Conservation (phyloP, 2,888 invertebrate genomes). For the Cryptus viduatorius region DNA sequence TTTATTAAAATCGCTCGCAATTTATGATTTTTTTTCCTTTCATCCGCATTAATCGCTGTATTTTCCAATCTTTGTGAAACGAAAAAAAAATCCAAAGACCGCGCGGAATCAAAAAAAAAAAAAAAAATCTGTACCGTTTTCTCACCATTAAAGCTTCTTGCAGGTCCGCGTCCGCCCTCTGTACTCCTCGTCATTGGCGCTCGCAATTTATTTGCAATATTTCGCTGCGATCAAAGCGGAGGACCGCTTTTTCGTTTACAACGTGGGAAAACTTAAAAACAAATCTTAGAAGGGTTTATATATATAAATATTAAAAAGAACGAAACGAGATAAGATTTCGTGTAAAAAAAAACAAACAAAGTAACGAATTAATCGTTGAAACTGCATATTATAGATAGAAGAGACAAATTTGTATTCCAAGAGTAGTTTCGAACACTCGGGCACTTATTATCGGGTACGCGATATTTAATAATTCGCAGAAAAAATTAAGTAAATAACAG, state of each 20-base stretch:
- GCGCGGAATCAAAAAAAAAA: background rate
- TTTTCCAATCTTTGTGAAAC: background rate
- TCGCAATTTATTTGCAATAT: constrained; percentile 55
- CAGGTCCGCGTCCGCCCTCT: constrained; percentile 80
- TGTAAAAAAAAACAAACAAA: constrained; percentile 18
- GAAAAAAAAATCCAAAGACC: constrained; percentile 13
- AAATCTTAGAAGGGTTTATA: constrained; percentile 36
- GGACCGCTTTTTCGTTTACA: constrained; percentile 66
- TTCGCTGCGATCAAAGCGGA: constrained; percentile 50
- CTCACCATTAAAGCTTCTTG: constrained; percentile 83
- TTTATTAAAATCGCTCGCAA: constrained; percentile 2
- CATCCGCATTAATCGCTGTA: background rate
- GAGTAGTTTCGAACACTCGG: constrained; percentile 64
- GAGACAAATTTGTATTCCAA: constrained; percentile 43
- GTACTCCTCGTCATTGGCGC: constrained; percentile 66
- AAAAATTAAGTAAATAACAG: constrained; percentile 10
- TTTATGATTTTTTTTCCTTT: background rate
- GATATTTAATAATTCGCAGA: constrained; percentile 24
- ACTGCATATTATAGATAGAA: constrained; percentile 28
- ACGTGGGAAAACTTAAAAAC: constrained; percentile 66
- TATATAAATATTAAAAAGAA: constrained; percentile 30
- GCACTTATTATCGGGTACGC: no score
- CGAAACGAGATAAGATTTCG: constrained; percentile 19
- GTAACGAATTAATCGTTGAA: background rate
- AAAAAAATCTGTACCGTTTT: constrained; percentile 66